Evolutionary conservation across 2,113 vertebrate genomes (phyloP), one percentile per base, ranked within the genome.

Genomic region (Hydropotes inermis): DNA sequence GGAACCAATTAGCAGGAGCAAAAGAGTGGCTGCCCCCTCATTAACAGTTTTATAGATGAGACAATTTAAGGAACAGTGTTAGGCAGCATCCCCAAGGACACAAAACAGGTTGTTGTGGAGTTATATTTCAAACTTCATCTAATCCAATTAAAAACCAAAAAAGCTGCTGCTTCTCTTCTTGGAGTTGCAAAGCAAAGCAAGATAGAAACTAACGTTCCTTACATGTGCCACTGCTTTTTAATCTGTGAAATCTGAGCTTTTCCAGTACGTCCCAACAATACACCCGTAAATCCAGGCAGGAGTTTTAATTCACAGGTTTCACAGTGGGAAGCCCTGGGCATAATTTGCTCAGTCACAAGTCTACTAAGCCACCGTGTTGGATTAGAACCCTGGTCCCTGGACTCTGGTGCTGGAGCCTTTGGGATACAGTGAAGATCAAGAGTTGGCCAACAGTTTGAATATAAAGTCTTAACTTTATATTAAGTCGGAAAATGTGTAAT

Each of bases 31-130:
- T 95, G 43, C 19, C 33, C 39, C 13, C 33, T 96, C 28, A 17
- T 97, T 91, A n/a, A 67, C 5, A 17, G 47, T 67, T 94, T 95
- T 91, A 93, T 85, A 88, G 88, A 97, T 85, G 91, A 94, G 82
- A 60, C 36, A 64, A 50, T 52, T 88, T 90, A 64, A 94, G 58
- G 55, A 74, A 67, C 61, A 43, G 28, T 85, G 36, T 86, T 55
- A 96, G 76, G 70, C 54, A 61, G 54, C 33, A 70, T 97, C 67
- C 50, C 76, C 58, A 61, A 60, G 60, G 76, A 82, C n/a, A 67
- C 15, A 55, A 2, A 60, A 55, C 10, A 36, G 17, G 43, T 45
- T 82, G 50, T 28, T 87, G 52, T 94, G 58, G 86, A 55, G 55
- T 82, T 92, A 78, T 52, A 82, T 95, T 94, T 96, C n/a, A 81